phyloP scores from a whole-genome alignment of 2,113 vertebrate species.

The Narcine bancroftii region DNA sequence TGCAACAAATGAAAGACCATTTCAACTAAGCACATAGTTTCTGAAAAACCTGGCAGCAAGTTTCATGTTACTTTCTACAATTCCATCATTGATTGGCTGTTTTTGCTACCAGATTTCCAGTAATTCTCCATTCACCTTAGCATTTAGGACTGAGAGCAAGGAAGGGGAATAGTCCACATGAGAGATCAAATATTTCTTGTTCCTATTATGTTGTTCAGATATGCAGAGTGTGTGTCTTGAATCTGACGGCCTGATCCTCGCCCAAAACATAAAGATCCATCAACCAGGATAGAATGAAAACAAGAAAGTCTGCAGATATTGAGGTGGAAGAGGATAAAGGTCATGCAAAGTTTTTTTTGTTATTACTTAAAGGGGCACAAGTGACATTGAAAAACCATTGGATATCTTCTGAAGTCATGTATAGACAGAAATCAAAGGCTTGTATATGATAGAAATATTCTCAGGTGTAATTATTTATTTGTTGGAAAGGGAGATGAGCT shows the following conservation, averaged over 20 bases:
- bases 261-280: background rate
- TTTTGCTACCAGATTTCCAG: background rate
- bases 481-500: too few species aligned
- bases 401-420: too few species aligned
- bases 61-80: background rate
- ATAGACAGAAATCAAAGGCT: too few species aligned
- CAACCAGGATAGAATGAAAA: background rate
- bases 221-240: background rate
- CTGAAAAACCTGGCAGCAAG: background rate
- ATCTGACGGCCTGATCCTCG: background rate
- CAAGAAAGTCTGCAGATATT: too few species aligned
- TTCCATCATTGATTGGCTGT: background rate
- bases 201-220: background rate
- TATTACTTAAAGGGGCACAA: too few species aligned
- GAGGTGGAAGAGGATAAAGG: too few species aligned
- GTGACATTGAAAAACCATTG: too few species aligned
- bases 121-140: background rate
- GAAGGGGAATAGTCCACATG: background rate
- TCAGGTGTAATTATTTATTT: too few species aligned
- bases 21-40: background rate
- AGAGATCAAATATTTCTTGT: background rate
- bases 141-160: background rate
- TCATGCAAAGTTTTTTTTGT: too few species aligned
- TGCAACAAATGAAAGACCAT: background rate
- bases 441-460: too few species aligned